Conservation (phyloP, 2,113 vertebrate genomes). For the Hippotragus niger region DNA sequence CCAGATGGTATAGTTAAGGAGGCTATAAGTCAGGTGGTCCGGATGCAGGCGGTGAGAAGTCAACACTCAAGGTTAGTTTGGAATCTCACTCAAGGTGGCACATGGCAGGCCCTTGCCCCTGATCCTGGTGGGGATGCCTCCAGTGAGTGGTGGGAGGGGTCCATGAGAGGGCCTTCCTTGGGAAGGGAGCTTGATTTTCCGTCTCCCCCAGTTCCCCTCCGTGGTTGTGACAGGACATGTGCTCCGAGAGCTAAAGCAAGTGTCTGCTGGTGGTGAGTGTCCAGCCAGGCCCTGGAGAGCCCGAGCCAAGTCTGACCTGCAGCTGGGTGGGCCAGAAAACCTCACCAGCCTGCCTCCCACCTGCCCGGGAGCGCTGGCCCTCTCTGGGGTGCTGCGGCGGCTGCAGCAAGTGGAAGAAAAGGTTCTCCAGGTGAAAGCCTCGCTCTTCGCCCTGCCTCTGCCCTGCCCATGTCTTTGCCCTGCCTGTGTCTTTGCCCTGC, state of each 20-base stretch:
- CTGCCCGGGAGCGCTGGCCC: constrained; percentile 86
- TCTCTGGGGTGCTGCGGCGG: constrained; percentile 91
- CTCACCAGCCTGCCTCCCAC: constrained; percentile 78
- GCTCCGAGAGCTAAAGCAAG: constrained; percentile 80
- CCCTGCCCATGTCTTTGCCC: no score
- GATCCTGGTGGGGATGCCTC: background rate
- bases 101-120: background rate
- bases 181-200: constrained; percentile 37
- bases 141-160: background rate
- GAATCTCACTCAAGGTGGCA: background rate
- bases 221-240: constrained; percentile 67
- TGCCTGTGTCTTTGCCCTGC: background rate
- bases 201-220: constrained; percentile 56
- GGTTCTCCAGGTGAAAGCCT: constrained; percentile 92
- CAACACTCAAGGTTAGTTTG: background rate
- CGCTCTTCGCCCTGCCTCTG: background rate
- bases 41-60: background rate
- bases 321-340: constrained; percentile 76
- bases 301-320: constrained; percentile 76
- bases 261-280: constrained; percentile 74
- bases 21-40: background rate
- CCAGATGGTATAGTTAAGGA: background rate
- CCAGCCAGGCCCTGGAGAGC: constrained; percentile 80
- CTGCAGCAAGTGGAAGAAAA: constrained; percentile 94
- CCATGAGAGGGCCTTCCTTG: background rate